phyloP scores from a whole-genome alignment of 2,797 vertebrate genomes.

The Merluccius polli region DNA sequence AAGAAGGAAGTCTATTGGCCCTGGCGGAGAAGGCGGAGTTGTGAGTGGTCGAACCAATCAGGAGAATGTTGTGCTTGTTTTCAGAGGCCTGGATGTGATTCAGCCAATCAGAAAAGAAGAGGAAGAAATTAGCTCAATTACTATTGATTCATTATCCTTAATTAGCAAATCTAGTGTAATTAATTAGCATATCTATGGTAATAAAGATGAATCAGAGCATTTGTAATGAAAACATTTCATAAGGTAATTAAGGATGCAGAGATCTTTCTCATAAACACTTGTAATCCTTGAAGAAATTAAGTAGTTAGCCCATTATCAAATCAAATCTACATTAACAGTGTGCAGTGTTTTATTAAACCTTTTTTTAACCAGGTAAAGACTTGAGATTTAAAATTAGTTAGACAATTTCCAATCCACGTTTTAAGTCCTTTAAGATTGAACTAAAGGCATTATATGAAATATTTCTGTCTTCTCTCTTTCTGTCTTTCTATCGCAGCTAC shows the following conservation, averaged over 20 bases:
- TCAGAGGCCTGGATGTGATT: background rate
- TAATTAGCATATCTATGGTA: background rate
- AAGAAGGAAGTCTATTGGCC: constrained; percentile 82
- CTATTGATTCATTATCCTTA: background rate
- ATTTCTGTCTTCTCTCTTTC: too few relatives aligned
- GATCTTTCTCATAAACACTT: background rate
- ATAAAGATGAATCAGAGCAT: too few relatives aligned
- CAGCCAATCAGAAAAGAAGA: background rate
- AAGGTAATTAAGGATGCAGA: background rate
- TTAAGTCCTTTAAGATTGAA: too few relatives aligned
- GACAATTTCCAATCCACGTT: too few relatives aligned
- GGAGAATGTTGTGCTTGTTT: background rate
- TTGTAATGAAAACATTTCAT: background rate
- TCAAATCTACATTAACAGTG: too few relatives aligned
- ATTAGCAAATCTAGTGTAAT: background rate
- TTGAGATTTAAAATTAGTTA: too few relatives aligned
- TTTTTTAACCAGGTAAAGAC: too few relatives aligned
- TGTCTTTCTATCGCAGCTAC: too few relatives aligned
- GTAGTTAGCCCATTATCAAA: background rate
- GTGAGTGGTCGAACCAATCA: constrained; percentile 72
- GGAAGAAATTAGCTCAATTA: background rate
- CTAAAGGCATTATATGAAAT: too few relatives aligned
- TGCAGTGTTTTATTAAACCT: too few relatives aligned
- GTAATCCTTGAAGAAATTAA: background rate
- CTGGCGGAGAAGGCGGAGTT: constrained; percentile 95